Base-by-base conservation (phyloP, 2,113 vertebrate genomes). In the Rhodinocichla rosea region DNA sequence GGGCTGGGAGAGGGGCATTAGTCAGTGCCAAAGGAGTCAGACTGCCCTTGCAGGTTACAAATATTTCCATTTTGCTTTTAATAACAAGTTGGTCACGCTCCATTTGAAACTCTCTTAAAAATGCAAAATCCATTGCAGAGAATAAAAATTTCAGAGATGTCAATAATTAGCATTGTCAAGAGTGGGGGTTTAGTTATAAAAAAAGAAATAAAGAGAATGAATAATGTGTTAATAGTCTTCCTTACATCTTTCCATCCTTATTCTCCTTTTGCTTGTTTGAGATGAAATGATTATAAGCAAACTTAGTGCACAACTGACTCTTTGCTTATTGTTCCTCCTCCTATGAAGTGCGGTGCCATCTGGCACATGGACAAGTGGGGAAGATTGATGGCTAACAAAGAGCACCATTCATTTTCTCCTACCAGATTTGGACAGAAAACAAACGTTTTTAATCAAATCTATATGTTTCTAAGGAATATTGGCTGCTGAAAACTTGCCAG, bases 401-500 rank as follows among this genome's bases (percentile, higher is more conserved):
- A 96, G 77, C 78, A 68, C 90, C 75, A 90, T 97, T 97, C 93
- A 94, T 96, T 96, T 95, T 92, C 78, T 87, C 50, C 84, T 90
- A 85, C 87, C 69, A 86, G 91, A 92, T 96, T 80, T 96, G 89
- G 91, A 92, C 92, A 94, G 94, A 93, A 96, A 95, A 93, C 96
- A 94, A 97, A 95, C 7, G n/a, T 89, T 97, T 97, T 96, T 92
- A 97, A 97, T 97, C 95, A 97, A 93, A 97, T 95, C 93, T 97
- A 65, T 97, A 95, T 94, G 91, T 97, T 97, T 97, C 91, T 85
- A 49, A 97, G 94, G 94, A 93, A 74, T 85, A 92, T 85, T 85
- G 87, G 84, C 86, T 94, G 87, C 74, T 96, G 93, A 93, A 96
- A 79, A 79, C 78, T 83, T 92, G 94, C 96, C 96, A 96, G 10